Base-by-base conservation (phyloP, 2,888 invertebrate genomes). In the Tenthredo mesomela region DNA sequence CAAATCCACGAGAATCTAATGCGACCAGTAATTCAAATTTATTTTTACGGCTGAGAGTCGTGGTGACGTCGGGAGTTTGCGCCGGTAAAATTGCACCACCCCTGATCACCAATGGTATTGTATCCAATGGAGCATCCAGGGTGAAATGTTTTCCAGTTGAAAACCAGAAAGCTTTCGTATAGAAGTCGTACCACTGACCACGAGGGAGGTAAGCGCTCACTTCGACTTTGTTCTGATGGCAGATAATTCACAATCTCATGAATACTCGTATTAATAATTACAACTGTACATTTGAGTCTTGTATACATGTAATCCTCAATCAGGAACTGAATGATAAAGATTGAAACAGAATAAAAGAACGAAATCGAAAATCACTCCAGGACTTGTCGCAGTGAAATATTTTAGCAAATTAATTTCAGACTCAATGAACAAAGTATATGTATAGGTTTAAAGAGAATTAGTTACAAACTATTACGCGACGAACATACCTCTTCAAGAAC, bases 81-180 rank as follows among this genome's bases (percentile, higher is more conserved):
- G 95, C 93, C 0, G 97, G 96, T 58, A 98, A 89, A 82, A 98
- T 95, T 25, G 94, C 94, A 0, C 98, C 98, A 0, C 96, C 97
- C 91, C 97, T 94, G 18, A 96, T 88, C 61, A 95, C 93, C 73
- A 96, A 90, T 9, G 96, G 96, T 87, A 96, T 96, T 6, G 94
- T 95, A 89, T 96, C 95, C 47, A 95, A 87, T 7, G 96, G 96
- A 7, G 96, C 96, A 18, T 94, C 90, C 25, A 96, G 89, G 18
- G 91, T 93, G 9, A 93, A 88, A 84, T 91, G 89, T 86, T 94
- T 93, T 4, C 95, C 95, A 12, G 94, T 94, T 15, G 94, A 93
- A 6, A 92, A 92, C 0, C 95, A 91, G 1, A 93, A 91, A 2
- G 93, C 90, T 84, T 93, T 93, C 0, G 93, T 92, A 88, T 95